Conservation (phyloP, 2,888 invertebrate species). For the Lampropteryx suffumata region DNA sequence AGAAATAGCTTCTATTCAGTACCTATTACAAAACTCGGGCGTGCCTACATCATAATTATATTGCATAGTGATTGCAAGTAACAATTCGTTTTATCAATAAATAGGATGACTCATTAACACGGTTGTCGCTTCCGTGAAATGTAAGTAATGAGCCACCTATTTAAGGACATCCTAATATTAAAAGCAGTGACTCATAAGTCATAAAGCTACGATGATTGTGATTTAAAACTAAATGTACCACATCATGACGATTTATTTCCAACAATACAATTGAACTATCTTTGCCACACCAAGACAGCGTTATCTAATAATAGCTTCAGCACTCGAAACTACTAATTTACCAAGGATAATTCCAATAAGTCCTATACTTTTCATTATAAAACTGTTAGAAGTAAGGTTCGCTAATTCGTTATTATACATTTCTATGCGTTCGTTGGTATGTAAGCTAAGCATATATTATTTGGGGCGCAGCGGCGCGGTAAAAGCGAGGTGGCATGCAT, state of each 20-base stretch:
- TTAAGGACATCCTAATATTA: no score
- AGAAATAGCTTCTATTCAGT: constrained; percentile 53
- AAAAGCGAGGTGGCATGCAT: constrained; percentile 65
- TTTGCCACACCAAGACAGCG: no score
- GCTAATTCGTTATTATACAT: constrained; percentile 61
- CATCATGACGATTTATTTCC: no score
- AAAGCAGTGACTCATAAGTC: no score
- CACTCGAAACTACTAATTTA: not conserved
- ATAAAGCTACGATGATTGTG: no score
- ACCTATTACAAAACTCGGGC: constrained; percentile 50
- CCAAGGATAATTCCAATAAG: not conserved
- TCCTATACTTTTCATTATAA: constrained; percentile 33
- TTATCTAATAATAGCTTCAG: not conserved
- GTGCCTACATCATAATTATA: constrained; percentile 33
- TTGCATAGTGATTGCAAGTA: constrained; percentile 4
- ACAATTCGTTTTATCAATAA: not conserved
- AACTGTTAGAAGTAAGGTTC: constrained; percentile 46
- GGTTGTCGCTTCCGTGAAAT: no score
- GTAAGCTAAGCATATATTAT: constrained; percentile 70
- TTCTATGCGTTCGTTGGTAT: constrained; percentile 61
- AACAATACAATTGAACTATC: no score
- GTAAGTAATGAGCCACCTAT: no score
- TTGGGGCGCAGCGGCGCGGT: constrained; percentile 64
- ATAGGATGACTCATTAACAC: not conserved
- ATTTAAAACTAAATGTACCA: no score